Conservation (phyloP, 1,140 invertebrate species). For the Cepaea nemoralis region DNA sequence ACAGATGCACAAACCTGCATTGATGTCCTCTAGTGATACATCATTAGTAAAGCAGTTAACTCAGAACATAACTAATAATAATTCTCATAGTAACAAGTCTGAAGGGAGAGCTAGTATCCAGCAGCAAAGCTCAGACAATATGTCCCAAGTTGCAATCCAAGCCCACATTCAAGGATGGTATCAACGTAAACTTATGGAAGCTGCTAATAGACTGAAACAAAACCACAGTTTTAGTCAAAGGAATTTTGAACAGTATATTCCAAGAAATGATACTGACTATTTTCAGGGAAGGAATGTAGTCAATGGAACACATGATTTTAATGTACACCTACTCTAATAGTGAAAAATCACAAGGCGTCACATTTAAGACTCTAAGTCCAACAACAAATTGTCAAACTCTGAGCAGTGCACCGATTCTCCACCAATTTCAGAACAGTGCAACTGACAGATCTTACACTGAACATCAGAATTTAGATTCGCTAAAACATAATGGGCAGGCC, state of each 20-base stretch:
- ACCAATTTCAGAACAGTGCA: background rate
- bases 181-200: conserved; percentile 60
- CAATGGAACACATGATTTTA: background rate
- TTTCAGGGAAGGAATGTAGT: background rate
- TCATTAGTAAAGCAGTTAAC: background rate
- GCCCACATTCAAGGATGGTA: conserved; percentile 63
- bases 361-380: background rate
- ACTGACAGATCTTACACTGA: background rate
- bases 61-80: background rate
- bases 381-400: background rate
- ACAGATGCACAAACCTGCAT: background rate
- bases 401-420: background rate
- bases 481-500: background rate
- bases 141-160: conserved; percentile 17
- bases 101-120: background rate
- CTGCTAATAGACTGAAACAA: conserved; percentile 51
- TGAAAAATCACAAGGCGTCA: background rate
- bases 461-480: background rate
- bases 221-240: background rate
- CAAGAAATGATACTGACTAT: background rate
- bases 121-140: background rate
- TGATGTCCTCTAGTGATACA: background rate
- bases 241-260: background rate
- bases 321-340: background rate
- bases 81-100: background rate